Base-by-base conservation (phyloP, 2,113 vertebrate genomes). In the Megalops atlanticus region DNA sequence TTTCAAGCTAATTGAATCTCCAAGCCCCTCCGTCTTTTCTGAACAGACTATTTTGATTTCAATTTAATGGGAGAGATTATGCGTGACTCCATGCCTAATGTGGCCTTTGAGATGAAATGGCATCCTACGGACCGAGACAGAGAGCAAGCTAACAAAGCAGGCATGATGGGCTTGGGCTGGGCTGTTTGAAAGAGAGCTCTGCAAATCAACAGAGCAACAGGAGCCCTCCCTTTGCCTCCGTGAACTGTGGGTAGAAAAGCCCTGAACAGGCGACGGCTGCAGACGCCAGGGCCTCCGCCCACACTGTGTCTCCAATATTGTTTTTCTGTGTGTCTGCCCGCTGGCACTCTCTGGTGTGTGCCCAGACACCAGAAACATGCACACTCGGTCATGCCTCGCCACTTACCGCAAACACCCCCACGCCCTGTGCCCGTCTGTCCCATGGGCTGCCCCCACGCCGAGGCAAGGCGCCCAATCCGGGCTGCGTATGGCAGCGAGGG, bases 321-420 rank as follows among this genome's bases (percentile, higher is more conserved):
- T 81, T 8, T 38, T 54, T 36, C n/a, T 31, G 15, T 21, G 47
- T 14, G 31, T 27, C 35, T n/a, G 33, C 27, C 74, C 49, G 15
- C 76, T 41, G 39, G 4, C 72, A 78, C 41, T 80, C 43, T 73
- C 58, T 80, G 12, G 78, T 86, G 70, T 71, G 38, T 73, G 47
- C 74, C 43, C 83, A 84, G 77, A 80, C 69, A 14, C 31, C 36
- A 84, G 82, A 79, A 80, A 82, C 76, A 84, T 24, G 16, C 82
- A 76, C 81, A 74, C 76, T 24, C 58, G n/a, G 49, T 64, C 58
- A 64, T n/a, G 4, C 58, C 1, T 31, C 58, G 10, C n/a, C n/a
- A 11, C 58, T n/a, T 31, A 27, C 58, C 10, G 18, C 24, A 64
- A 64, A 64, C 58, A 64, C 58, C 58, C 58, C n/a, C n/a, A 2